Conservation (phyloP, 2,797 vertebrate genomes). For the Podarcis lilfordi region DNA sequence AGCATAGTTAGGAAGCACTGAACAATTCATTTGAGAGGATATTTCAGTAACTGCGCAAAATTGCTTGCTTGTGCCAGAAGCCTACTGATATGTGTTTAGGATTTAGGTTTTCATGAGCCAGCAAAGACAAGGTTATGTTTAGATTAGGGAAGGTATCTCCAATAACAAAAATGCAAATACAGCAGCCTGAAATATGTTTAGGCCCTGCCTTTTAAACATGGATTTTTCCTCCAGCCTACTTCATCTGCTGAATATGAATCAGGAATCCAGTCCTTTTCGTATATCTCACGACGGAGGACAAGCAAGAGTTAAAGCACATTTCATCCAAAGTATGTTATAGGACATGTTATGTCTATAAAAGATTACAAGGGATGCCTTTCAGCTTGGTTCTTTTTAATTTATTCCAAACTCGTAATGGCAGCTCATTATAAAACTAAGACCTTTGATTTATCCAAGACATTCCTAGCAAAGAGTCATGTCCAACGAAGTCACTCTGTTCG, state of each 20-base stretch:
- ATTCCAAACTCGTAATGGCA: not conserved
- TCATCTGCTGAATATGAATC: not conserved
- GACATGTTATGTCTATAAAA: not conserved
- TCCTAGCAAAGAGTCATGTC: not conserved
- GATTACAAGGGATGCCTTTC: not conserved
- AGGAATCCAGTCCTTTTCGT: not conserved
- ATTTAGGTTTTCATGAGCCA: not conserved
- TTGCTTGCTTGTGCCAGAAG: not conserved
- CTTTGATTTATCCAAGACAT: not conserved
- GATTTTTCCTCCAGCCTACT: not conserved
- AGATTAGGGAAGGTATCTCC: not conserved
- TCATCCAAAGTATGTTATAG: too few species aligned
- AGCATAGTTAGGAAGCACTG: too few species aligned
- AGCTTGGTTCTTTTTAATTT: not conserved
- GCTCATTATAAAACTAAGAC: not conserved
- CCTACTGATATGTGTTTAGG: not conserved
- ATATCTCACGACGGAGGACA: not conserved
- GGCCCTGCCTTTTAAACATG: not conserved
- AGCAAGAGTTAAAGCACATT: not conserved
- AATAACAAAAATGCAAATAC: not conserved
- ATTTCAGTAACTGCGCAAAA: not conserved
- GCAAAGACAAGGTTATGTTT: not conserved
- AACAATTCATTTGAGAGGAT: not conserved
- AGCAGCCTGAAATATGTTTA: not conserved
- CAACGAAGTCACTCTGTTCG: too few species aligned